Evolutionary conservation across 1,140 invertebrate species (phyloP), one percentile per base, ranked within the genome.

Genomic region (Wasmannia auropunctata): DNA sequence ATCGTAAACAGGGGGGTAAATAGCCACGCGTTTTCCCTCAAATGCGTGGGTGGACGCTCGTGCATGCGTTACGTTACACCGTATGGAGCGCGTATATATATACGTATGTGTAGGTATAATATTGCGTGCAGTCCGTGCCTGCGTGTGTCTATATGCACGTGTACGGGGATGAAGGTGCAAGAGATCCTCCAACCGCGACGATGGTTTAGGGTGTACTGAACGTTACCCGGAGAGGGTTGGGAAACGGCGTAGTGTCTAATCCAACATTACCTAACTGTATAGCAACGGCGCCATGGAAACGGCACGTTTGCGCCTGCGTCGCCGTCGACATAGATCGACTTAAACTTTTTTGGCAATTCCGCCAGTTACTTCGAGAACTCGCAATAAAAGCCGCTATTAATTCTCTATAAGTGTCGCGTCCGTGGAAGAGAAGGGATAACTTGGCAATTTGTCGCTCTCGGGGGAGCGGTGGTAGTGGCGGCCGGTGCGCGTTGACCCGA

Each of bases 161-260:
- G 37, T 70, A 56, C 46, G 69, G 65, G 65, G 49, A 69, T 7
- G 28, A 16, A 83, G 58, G 56, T 43, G 60, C 49, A 16, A 70
- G 85, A 65, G 80, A 84, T 81, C 77, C 72, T 63, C 76, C 54
- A 54, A 86, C 87, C 88, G 85, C 88, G 69, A 74, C 80, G 88
- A 72, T 89, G 70, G 88, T 75, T 89, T 89, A 88, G 87, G 85
- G 87, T 89, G 87, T 75, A 89, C 88, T 89, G 88, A 89, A 51
- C 85, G 80, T 86, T 63, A 89, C 79, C 79, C 79, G 62, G 70
- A 77, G 87, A 89, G 87, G 88, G 84, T 89, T 80, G 86, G 72
- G 49, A 75, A 86, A 86, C 84, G 85, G 75, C 70, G 85, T 83
- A 85, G 60, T 69, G 69, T 86, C 87, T 67, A 76, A 81, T 79